Evolutionary conservation across 2,797 vertebrate species (phyloP).

Genomic region (Loriculus beryllinus): DNA sequence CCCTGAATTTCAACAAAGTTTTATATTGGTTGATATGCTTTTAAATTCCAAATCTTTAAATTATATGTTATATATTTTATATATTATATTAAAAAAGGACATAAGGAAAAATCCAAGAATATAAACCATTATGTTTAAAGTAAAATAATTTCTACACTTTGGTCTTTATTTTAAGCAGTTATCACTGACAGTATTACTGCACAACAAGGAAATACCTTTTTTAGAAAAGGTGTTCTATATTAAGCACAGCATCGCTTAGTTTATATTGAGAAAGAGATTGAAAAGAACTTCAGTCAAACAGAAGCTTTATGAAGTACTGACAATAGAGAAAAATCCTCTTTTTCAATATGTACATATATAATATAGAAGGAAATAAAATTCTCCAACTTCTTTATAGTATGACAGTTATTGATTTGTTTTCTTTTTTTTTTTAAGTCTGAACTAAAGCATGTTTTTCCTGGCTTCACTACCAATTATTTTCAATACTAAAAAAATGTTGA

Average conservation of each 20-base stretch:
- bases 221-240: rapidly evolving
- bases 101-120: not conserved
- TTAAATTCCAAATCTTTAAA: not conserved
- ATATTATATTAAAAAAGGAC: not conserved
- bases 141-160: not conserved
- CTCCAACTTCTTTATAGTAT: not conserved
- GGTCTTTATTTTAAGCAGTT: not conserved
- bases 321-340: not conserved
- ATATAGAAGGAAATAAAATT: not conserved
- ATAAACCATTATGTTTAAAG: not conserved
- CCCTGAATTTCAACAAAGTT: not conserved
- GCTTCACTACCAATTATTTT: not conserved
- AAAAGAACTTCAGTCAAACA: not conserved
- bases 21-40: not conserved
- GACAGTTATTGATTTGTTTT: not conserved
- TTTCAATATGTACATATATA: not conserved
- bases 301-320: not conserved
- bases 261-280: not conserved
- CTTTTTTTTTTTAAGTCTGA: not conserved
- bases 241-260: not conserved
- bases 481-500: not conserved
- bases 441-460: not conserved
- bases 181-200: not conserved
- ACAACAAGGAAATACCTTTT: rapidly evolving
- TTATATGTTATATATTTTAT: too few species aligned